Percentiles rank a stretch among this genome's conserved stretches.
phyloP scores from a whole-genome alignment of 2,113 vertebrate species.

The Indicator maculatus region DNA sequence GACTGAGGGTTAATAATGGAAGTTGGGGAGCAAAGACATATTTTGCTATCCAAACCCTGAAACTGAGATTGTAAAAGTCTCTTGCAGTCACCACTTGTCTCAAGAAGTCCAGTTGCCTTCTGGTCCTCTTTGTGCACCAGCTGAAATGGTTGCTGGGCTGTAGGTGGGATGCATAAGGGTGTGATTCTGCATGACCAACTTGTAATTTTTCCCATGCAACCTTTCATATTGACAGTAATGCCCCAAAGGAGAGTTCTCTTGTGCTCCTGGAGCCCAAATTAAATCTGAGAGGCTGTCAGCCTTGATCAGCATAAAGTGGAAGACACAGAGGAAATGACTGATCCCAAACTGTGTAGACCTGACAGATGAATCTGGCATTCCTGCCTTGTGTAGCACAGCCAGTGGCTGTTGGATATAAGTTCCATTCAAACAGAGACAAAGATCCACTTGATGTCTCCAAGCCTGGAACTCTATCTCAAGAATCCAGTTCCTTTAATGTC shows the following conservation, averaged over 20 bases:
- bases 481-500: not conserved
- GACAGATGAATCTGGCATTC: not conserved
- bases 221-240: not conserved
- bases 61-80: not conserved
- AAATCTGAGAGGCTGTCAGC: not conserved
- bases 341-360: not conserved
- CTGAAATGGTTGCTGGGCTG: not conserved
- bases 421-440: not conserved
- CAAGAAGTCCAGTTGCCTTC: not conserved
- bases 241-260: not conserved
- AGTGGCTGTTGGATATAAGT: fast-evolving
- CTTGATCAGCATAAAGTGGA: not conserved
- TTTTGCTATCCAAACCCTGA: too few relatives aligned
- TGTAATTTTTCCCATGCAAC: not conserved
- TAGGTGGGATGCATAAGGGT: not conserved
- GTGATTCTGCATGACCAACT: not conserved
- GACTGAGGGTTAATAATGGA: too few relatives aligned
- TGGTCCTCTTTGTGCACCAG: not conserved
- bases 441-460: not conserved
- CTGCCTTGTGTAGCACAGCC: not conserved
- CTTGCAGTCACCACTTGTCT: not conserved
- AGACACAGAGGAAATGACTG: not conserved
- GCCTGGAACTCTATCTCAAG: not conserved
- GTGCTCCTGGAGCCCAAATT: not conserved
- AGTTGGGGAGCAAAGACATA: too few relatives aligned